These are phyloP conservation scores for Cromileptes altivelis DNA, from an alignment of 2,113 vertebrate species.

Conservation along the genomic window DNA sequence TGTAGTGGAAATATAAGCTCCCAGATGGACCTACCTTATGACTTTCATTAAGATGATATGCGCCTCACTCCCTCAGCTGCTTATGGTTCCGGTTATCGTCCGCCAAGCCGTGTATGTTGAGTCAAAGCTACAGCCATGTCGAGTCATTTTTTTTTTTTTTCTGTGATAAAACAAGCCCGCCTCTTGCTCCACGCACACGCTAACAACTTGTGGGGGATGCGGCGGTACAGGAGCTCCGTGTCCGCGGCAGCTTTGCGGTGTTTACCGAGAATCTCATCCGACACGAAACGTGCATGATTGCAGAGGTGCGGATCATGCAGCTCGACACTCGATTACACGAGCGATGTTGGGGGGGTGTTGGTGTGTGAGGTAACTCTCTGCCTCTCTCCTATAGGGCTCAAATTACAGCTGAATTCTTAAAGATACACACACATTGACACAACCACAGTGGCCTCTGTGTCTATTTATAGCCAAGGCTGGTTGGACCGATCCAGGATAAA, in stretches of 20 bases:
- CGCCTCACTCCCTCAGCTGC: slow-evolving; percentile 56
- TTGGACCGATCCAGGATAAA: slow-evolving; percentile 33
- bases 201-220: slow-evolving; percentile 33
- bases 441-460: slow-evolving; percentile 9
- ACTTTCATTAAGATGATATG: slow-evolving; percentile 76
- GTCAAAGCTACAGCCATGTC: slow-evolving; percentile 59
- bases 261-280: slow-evolving; percentile 38
- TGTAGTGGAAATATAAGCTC: not conserved
- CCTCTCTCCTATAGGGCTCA: slow-evolving; percentile 53
- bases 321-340: slow-evolving; percentile 69
- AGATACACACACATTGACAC: slow-evolving; percentile 39
- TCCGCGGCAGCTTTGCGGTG: not conserved
- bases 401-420: slow-evolving; percentile 82
- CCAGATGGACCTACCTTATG: slow-evolving; percentile 63
- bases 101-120: slow-evolving; percentile 31
- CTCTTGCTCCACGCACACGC: slow-evolving; percentile 12
- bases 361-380: slow-evolving; percentile 19
- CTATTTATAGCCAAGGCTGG: slow-evolving; percentile 62
- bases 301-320: slow-evolving; percentile 57
- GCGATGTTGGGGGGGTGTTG: slow-evolving; percentile 2
- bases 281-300: slow-evolving; percentile 54
- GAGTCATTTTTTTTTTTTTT: slow-evolving; percentile 48
- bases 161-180: slow-evolving; percentile 33
- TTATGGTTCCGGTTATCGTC: slow-evolving; percentile 54
- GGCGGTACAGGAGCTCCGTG: not conserved